These are phyloP conservation scores for Chloroceryle aenea DNA, from an alignment of 2,113 vertebrate genomes.

Conservation along the genomic window DNA sequence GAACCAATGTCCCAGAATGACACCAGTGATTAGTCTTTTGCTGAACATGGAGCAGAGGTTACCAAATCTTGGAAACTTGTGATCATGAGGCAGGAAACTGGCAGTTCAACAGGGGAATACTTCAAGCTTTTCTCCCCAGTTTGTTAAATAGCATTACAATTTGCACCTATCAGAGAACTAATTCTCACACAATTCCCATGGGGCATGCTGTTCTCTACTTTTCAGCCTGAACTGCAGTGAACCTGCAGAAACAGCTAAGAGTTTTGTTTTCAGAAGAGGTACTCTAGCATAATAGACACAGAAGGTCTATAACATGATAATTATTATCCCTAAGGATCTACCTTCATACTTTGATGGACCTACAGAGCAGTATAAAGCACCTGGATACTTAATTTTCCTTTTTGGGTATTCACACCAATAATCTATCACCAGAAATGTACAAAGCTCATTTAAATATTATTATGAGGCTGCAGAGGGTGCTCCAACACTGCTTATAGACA, in stretches of 20 bases:
- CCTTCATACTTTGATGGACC: neutral
- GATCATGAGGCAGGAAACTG: neutral
- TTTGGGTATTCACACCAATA: neutral
- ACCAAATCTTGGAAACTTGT: neutral
- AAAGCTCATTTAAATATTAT: slow-evolving; percentile 54
- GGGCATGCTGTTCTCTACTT: neutral
- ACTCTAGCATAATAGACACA: neutral
- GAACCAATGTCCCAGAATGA: neutral
- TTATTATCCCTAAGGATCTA: neutral
- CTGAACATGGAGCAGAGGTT: accelerated
- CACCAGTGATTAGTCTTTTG: neutral
- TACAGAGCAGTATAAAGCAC: neutral
- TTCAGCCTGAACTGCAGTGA: neutral
- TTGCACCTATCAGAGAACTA: neutral
- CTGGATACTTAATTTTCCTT: neutral
- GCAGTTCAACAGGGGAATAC: neutral
- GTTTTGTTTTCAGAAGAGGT: neutral
- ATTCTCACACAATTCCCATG: neutral
- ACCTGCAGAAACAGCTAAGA: neutral
- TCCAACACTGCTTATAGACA: neutral
- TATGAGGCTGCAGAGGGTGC: slow-evolving; percentile 55
- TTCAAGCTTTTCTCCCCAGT: neutral
- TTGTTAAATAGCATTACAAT: neutral
- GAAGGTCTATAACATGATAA: neutral
- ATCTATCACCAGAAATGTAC: neutral